These are phyloP conservation scores for Zootermopsis nevadensis DNA, from an alignment of 2,888 invertebrate species.

Conservation along the genomic window DNA sequence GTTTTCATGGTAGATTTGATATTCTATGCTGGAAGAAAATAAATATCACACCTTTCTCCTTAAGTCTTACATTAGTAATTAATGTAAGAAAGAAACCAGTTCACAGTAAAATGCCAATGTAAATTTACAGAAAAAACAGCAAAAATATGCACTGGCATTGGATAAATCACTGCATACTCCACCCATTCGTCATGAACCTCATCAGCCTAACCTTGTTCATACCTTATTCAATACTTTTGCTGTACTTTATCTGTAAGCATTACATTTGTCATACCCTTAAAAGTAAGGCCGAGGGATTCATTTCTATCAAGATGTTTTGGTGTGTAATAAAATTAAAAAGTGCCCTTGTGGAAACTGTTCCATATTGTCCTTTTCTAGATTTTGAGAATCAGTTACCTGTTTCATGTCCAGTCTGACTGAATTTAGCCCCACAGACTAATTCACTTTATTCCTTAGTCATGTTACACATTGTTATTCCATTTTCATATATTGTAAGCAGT, in stretches of 20 bases:
- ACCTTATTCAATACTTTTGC: background rate
- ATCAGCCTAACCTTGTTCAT: conserved; percentile 48
- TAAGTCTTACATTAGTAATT: too few species aligned
- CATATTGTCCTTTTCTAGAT: background rate
- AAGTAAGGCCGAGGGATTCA: conserved; percentile 50
- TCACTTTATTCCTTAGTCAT: background rate
- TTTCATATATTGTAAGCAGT: background rate
- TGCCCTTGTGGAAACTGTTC: background rate
- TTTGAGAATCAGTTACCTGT: background rate
- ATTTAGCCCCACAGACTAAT: background rate
- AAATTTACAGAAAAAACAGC: too few species aligned
- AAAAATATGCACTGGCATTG: too few species aligned
- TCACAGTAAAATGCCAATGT: too few species aligned
- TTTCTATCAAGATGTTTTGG: background rate
- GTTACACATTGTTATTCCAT: background rate
- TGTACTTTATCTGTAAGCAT: background rate
- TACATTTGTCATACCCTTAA: conserved; percentile 14
- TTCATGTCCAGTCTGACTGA: background rate
- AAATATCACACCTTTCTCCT: too few species aligned
- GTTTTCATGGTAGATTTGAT: too few species aligned
- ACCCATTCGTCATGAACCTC: conserved; percentile 50
- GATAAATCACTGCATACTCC: too few species aligned
- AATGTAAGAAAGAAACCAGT: too few species aligned
- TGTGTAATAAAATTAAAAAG: background rate
- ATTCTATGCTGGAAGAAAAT: too few species aligned